These are phyloP conservation scores for Plagiodera versicolora DNA, from an alignment of 2,888 invertebrate species.

Conservation along the genomic window DNA sequence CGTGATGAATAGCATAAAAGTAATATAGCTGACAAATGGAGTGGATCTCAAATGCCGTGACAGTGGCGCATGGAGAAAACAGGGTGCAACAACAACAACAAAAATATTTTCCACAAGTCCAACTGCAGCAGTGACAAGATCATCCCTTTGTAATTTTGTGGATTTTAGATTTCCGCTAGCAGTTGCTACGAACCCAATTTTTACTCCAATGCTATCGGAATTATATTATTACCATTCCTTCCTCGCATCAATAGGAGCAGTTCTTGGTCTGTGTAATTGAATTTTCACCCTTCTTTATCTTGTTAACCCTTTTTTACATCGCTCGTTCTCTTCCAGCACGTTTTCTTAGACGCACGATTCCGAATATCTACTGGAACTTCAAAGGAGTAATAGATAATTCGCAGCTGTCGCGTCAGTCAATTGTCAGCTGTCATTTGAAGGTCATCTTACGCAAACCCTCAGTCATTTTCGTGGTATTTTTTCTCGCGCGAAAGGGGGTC, in stretches of 20 bases:
- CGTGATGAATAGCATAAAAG: constrained; percentile 52
- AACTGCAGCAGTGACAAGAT: no score
- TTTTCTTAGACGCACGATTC: constrained; percentile 1
- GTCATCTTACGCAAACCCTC: no score
- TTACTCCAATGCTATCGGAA: background rate
- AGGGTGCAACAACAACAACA: no score
- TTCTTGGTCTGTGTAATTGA: constrained; percentile 22
- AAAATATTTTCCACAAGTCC: no score
- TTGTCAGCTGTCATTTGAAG: no score
- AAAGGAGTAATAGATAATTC: background rate
- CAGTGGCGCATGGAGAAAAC: background rate
- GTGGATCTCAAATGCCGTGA: constrained; percentile 12
- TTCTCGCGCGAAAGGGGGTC: no score
- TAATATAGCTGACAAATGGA: constrained; percentile 42
- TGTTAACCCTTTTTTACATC: constrained; percentile 23
- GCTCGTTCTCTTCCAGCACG: constrained; percentile 6
- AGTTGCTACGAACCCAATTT: background rate
- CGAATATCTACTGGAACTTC: background rate
- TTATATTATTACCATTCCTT: constrained; percentile 19
- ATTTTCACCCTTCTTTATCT: constrained; percentile 23
- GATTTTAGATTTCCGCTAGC: background rate
- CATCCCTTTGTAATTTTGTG: background rate
- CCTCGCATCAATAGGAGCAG: constrained; percentile 19
- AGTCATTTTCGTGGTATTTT: no score
- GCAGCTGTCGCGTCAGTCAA: no score